Percentiles rank a stretch among this genome's conserved stretches.
These are phyloP conservation scores for Globodera ellingtonae DNA, from an alignment of 1,140 invertebrate genomes.

Conservation along the genomic window DNA sequence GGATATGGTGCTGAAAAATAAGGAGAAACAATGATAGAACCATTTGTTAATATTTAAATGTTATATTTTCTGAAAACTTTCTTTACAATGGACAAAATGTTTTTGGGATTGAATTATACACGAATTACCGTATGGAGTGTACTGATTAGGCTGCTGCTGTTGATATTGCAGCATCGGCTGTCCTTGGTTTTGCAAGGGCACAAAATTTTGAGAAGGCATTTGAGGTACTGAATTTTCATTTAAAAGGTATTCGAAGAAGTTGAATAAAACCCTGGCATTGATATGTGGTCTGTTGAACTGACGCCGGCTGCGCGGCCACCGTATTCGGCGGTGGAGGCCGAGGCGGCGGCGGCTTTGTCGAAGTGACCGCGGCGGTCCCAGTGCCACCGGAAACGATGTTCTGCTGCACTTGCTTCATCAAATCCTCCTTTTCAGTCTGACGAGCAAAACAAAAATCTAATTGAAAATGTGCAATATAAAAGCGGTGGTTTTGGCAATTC, in stretches of 20 bases:
- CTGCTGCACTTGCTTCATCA: conserved; percentile 73
- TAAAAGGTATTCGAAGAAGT: neutral
- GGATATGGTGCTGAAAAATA: conserved; percentile 31
- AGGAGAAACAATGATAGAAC: conserved; percentile 9
- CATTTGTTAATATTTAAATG: conserved; percentile 26
- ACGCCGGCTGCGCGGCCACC: conserved; percentile 13
- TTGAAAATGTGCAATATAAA: neutral
- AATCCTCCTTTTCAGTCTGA: conserved; percentile 96
- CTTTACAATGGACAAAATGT: too few species aligned
- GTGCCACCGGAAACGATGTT: conserved; percentile 36
- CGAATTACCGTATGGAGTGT: conserved; percentile 21
- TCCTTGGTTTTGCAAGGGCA: conserved; percentile 29
- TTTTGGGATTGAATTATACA: neutral
- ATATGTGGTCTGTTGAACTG: conserved; percentile 23
- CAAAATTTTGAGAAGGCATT: conserved; percentile 34
- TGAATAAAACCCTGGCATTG: conserved; percentile 7
- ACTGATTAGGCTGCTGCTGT: conserved; percentile 34
- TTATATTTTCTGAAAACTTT: conserved; percentile 10
- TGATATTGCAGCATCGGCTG: conserved; percentile 40
- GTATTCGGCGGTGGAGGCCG: conserved; percentile 42
- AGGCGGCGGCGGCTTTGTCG: conserved; percentile 36
- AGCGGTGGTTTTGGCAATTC: neutral
- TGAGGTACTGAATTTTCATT: conserved; percentile 20
- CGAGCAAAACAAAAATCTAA: conserved; percentile 96
- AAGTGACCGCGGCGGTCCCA: neutral